Evolutionary conservation across 2,888 invertebrate genomes (phyloP).

Genomic region (Blastobasis adustella): DNA sequence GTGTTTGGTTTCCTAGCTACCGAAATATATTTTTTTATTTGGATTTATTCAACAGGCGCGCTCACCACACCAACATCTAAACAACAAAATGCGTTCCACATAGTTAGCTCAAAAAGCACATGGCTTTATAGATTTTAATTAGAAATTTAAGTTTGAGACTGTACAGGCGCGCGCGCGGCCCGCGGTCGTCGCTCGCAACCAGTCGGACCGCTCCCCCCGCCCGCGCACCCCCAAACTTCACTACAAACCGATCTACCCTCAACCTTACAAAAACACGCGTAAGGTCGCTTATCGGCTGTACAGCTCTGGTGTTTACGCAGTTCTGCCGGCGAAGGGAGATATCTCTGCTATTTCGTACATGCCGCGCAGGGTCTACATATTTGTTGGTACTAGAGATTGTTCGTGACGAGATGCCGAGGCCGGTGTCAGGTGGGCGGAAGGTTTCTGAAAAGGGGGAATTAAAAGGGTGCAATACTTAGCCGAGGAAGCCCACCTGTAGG

Average conservation of each 20-base stretch:
- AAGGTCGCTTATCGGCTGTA: slow-evolving; percentile 3
- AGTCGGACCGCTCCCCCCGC: slow-evolving; percentile 62
- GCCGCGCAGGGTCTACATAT: slow-evolving; percentile 62
- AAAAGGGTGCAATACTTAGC: too few relatives aligned
- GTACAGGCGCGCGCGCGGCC: slow-evolving; percentile 65
- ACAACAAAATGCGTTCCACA: slow-evolving; percentile 22
- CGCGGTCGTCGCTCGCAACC: slow-evolving; percentile 73
- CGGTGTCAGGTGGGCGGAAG: too few relatives aligned
- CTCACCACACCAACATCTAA: too few relatives aligned
- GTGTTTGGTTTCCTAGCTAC: too few relatives aligned
- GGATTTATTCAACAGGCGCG: too few relatives aligned
- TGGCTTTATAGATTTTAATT: slow-evolving; percentile 19
- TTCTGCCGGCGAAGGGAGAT: slow-evolving; percentile 21
- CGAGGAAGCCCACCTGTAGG: too few relatives aligned
- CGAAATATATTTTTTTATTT: too few relatives aligned
- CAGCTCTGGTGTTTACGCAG: slow-evolving; percentile 19
- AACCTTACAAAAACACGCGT: slow-evolving; percentile 11
- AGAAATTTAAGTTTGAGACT: slow-evolving; percentile 42
- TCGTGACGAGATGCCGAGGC: too few relatives aligned
- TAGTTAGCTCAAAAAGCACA: slow-evolving; percentile 17
- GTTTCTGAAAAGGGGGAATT: too few relatives aligned
- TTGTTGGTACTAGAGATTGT: slow-evolving; percentile 23
- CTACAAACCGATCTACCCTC: slow-evolving; percentile 4
- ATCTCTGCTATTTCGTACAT: slow-evolving; percentile 58
- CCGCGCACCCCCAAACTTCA: slow-evolving; percentile 32